Conservation (phyloP, 2,888 invertebrate genomes). For the Tholera decimalis region DNA sequence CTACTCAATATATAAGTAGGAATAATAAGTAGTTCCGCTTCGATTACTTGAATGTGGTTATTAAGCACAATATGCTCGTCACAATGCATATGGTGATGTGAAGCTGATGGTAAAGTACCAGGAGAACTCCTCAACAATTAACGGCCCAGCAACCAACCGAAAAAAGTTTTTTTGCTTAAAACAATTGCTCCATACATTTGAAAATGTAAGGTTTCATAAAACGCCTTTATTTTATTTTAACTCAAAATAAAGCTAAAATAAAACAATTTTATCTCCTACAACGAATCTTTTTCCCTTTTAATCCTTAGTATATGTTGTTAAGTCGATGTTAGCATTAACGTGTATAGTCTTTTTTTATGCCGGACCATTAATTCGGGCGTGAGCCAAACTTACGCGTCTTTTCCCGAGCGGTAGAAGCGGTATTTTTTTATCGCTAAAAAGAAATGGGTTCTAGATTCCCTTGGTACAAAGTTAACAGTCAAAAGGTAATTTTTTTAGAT, state of each 20-base stretch:
- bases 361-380: conserved; percentile 46
- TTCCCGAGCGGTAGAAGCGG: conserved; percentile 14
- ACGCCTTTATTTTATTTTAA: not conserved
- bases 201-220: not conserved
- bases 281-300: conserved; percentile 45
- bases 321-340: conserved; percentile 46
- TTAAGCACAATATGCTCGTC: too few relatives aligned
- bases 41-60: too few relatives aligned
- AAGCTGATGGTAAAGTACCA: too few relatives aligned
- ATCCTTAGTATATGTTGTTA: conserved; percentile 40
- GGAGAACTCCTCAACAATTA: too few relatives aligned
- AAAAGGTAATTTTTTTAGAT: not conserved
- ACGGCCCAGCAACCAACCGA: too few relatives aligned
- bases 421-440: conserved; percentile 38
- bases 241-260: conserved; percentile 16
- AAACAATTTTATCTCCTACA: conserved; percentile 22
- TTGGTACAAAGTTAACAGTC: conserved; percentile 23
- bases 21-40: too few relatives aligned
- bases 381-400: conserved; percentile 25
- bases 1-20: too few relatives aligned
- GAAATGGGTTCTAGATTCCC: conserved; percentile 22
- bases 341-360: conserved; percentile 57
- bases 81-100: too few relatives aligned
- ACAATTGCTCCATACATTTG: too few relatives aligned
- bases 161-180: too few relatives aligned